Conservation (phyloP, 2,888 invertebrate species). For the Bembecia ichneumoniformis region DNA sequence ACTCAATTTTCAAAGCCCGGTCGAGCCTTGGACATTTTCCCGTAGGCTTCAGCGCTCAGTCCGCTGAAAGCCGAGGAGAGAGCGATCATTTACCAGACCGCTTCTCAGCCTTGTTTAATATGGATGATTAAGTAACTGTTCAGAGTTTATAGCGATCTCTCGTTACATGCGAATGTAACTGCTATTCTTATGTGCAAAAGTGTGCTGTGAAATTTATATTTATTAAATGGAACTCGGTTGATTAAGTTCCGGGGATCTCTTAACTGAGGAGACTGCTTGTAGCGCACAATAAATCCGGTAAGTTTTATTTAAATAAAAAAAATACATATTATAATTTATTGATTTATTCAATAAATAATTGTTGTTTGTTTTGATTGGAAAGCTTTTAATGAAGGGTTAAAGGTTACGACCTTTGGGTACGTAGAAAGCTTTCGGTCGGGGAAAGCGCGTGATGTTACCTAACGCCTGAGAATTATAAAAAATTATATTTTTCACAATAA, state of each 20-base stretch:
- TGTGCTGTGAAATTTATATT: constrained; percentile 15
- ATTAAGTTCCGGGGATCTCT: constrained; percentile 1
- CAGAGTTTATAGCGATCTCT: constrained; percentile 10
- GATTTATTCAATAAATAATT: constrained; percentile 31
- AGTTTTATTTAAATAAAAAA: constrained; percentile 21
- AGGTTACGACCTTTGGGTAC: constrained; percentile 47
- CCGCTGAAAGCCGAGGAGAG: constrained; percentile 36
- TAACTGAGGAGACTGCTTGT: constrained; percentile 9
- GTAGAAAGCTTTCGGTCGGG: constrained; percentile 21
- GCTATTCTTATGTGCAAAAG: constrained; percentile 9
- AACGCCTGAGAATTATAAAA: constrained; percentile 16
- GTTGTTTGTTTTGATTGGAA: constrained; percentile 42
- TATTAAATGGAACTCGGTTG: no score
- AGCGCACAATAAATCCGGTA: constrained; percentile 27
- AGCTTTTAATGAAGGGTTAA: constrained; percentile 31
- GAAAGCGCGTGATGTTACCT: constrained; percentile 41
- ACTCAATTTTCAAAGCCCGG: constrained; percentile 51
- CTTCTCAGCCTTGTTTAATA: constrained; percentile 31
- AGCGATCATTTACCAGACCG: constrained; percentile 6
- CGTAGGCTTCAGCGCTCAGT: constrained; percentile 60
- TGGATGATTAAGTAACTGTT: constrained; percentile 59
- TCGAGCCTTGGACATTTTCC: constrained; percentile 62
- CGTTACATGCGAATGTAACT: constrained; percentile 17
- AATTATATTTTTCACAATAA: no score
- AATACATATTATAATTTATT: constrained; percentile 8